Evolutionary conservation across 2,888 invertebrate genomes (phyloP).

Genomic region (Tetragonisca angustula): DNA sequence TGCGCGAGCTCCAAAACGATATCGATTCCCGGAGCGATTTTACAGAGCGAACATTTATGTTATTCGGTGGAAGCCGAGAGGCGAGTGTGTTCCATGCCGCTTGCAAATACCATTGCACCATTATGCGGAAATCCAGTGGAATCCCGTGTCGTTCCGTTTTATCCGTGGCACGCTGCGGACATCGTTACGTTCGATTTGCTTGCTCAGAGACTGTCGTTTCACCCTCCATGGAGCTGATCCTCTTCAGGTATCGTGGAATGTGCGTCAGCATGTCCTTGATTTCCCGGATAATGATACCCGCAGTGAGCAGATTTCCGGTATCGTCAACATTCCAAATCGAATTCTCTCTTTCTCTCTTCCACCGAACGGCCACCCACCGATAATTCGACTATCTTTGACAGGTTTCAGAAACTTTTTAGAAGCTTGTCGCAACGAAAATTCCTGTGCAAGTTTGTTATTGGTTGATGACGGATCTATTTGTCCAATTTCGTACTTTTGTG

Average conservation of each 20-base stretch:
- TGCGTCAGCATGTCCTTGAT: slow-evolving; percentile 55
- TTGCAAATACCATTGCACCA: slow-evolving; percentile 38
- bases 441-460: too few species aligned
- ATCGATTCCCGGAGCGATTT: slow-evolving; percentile 31
- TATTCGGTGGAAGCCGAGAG: slow-evolving; percentile 23
- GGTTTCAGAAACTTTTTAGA: not conserved
- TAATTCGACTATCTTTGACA: not conserved
- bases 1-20: not conserved
- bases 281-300: slow-evolving; percentile 44
- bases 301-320: slow-evolving; percentile 34
- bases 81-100: slow-evolving; percentile 17
- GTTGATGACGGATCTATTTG: too few species aligned
- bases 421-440: not conserved
- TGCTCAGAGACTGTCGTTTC: slow-evolving; percentile 46
- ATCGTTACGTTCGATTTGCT: slow-evolving; percentile 63
- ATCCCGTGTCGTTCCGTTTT: slow-evolving; percentile 51
- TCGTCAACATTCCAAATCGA: slow-evolving; percentile 16
- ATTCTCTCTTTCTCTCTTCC: not conserved
- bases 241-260: slow-evolving; percentile 44
- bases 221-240: slow-evolving; percentile 32
- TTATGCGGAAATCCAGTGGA: slow-evolving; percentile 45
- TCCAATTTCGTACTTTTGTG: too few species aligned
- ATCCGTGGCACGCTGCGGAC: slow-evolving; percentile 52
- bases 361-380: not conserved
- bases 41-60: slow-evolving; percentile 37